phyloP scores from a whole-genome alignment of 2,113 vertebrate species.

The Lycaon pictus region DNA sequence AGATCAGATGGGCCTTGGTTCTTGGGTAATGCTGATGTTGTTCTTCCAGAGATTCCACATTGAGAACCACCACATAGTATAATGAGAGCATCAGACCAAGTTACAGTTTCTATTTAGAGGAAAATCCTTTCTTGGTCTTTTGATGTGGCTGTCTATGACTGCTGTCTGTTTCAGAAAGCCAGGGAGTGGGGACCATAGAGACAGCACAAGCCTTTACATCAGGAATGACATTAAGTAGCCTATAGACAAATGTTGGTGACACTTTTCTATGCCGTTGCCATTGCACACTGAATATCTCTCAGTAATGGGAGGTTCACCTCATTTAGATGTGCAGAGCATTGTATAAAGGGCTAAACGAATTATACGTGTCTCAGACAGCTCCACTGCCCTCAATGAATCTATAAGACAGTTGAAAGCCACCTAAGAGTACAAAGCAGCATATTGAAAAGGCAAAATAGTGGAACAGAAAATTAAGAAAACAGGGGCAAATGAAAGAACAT shows the following conservation, averaged over 20 bases:
- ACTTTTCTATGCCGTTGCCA: slow-evolving; percentile 6
- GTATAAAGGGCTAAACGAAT: neutral
- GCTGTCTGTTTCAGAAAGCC: neutral
- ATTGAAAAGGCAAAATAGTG: neutral
- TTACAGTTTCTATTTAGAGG: neutral
- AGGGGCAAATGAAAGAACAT: neutral
- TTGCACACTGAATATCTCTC: neutral
- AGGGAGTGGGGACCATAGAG: neutral
- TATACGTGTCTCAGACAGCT: neutral
- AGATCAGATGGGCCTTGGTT: neutral
- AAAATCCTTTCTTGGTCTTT: neutral
- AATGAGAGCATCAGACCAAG: neutral
- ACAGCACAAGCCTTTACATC: neutral
- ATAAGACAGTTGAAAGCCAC: neutral
- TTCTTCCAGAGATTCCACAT: neutral
- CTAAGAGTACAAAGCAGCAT: neutral
- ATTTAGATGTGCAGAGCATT: slow-evolving; percentile 3
- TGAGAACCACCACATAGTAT: neutral
- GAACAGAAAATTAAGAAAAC: slow-evolving; percentile 16
- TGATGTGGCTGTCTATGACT: neutral
- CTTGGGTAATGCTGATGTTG: neutral
- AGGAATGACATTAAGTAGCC: neutral
- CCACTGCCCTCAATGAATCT: neutral
- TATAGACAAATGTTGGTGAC: neutral
- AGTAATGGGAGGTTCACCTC: neutral